phyloP scores from a whole-genome alignment of 1,140 invertebrate species.

The Drosophila aff. region DNA sequence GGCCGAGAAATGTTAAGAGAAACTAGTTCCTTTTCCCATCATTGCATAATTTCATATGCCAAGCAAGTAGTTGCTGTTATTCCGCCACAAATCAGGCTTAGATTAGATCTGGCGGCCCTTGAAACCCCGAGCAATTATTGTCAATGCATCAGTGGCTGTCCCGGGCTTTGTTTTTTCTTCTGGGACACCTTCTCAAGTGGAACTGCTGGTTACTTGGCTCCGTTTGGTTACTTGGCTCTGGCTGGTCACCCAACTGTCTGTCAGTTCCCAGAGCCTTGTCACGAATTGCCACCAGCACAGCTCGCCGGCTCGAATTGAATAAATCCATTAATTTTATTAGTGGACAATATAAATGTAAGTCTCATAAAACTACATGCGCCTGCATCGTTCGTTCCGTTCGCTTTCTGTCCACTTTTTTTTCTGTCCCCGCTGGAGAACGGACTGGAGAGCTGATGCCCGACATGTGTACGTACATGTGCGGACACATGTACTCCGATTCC shows the following conservation, averaged over 20 bases:
- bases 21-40: not conserved
- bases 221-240: slow-evolving; percentile 3
- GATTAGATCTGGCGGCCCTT: slow-evolving; percentile 39
- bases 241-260: slow-evolving; percentile 35
- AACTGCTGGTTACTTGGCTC: slow-evolving; percentile 55
- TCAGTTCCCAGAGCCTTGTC: slow-evolving; percentile 54
- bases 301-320: slow-evolving; percentile 67
- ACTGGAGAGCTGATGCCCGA: slow-evolving; percentile 43
- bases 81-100: slow-evolving; percentile 41
- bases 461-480: slow-evolving; percentile 57
- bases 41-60: slow-evolving; percentile 14
- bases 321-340: slow-evolving; percentile 84
- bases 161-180: slow-evolving; percentile 12
- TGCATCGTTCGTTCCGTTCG: slow-evolving; percentile 53
- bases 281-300: slow-evolving; percentile 72
- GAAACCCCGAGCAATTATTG: slow-evolving; percentile 39
- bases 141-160: slow-evolving; percentile 22
- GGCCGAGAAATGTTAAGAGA: not conserved
- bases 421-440: slow-evolving; percentile 25
- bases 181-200: slow-evolving; percentile 55
- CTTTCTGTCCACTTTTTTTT: slow-evolving; percentile 26
- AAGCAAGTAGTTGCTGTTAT: slow-evolving; percentile 8
- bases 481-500: slow-evolving; percentile 56
- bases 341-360: slow-evolving; percentile 74
- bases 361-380: slow-evolving; percentile 69